Evolutionary conservation across 1,140 invertebrate genomes (phyloP).

Genomic region (Harpegnathos saltator): DNA sequence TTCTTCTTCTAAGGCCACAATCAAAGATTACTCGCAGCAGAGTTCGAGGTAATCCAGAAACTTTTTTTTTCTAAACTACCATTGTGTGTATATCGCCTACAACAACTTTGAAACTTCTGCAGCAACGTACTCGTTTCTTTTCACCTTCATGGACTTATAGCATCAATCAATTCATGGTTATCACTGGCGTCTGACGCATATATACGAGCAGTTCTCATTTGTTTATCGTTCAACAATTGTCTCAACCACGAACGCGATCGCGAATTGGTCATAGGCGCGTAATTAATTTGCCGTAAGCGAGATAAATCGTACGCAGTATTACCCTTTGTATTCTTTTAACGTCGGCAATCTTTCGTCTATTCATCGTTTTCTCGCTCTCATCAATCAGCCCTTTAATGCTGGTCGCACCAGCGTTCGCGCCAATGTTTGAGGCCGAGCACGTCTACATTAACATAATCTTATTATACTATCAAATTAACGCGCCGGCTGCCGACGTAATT

Average conservation of each 20-base stretch:
- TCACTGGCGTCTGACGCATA: not conserved
- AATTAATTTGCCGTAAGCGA: not conserved
- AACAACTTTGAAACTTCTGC: not conserved
- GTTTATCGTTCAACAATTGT: slow-evolving; percentile 12
- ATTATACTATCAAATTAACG: slow-evolving; percentile 2
- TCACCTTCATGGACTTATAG: not conserved
- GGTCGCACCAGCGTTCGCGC: not conserved
- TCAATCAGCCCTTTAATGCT: not conserved
- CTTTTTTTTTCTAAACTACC: slow-evolving; percentile 12
- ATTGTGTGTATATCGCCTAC: not conserved
- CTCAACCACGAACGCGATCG: not conserved
- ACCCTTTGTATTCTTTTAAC: no score
- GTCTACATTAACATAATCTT: not conserved
- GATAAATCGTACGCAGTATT: not conserved
- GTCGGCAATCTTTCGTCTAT: not conserved
- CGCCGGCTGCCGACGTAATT: not conserved
- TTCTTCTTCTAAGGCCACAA: slow-evolving; percentile 5
- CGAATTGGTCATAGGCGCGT: not conserved
- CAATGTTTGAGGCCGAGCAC: not conserved
- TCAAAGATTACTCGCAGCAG: not conserved
- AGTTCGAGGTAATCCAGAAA: not conserved
- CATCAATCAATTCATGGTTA: not conserved
- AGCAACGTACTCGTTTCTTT: not conserved
- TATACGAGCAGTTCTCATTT: not conserved
- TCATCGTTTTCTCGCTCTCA: not conserved